Evolutionary conservation across 2,797 vertebrate species (phyloP).

Genomic region (Odontamblyopus lacepedii): DNA sequence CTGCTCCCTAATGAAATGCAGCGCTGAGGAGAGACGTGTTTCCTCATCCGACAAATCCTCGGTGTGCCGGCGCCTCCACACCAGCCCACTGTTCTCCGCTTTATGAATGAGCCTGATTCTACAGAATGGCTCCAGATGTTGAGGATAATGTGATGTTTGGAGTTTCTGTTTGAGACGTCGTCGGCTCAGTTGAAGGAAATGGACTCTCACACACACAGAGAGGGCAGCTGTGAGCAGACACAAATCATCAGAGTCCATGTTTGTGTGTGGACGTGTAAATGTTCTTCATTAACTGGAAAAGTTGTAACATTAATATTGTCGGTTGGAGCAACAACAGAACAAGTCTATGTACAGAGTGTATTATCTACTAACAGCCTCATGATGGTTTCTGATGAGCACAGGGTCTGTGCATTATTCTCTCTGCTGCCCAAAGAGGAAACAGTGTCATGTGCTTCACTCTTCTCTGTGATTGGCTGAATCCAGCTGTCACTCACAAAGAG

Average conservation of each 20-base stretch:
- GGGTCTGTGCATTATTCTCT: too few species aligned
- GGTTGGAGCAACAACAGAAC: too few species aligned
- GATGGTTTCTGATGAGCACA: too few species aligned
- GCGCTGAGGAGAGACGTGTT: slow-evolving; percentile 71
- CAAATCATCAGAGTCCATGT: not conserved
- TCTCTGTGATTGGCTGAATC: too few species aligned
- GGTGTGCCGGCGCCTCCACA: slow-evolving; percentile 41
- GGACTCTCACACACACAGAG: not conserved
- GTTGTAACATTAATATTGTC: too few species aligned
- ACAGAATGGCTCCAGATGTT: not conserved
- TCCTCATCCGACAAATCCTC: slow-evolving; percentile 73
- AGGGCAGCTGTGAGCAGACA: not conserved
- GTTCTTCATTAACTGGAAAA: not conserved
- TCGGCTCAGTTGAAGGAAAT: not conserved
- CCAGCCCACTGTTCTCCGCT: slow-evolving; percentile 27
- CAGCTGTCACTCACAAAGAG: too few species aligned
- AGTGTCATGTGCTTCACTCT: too few species aligned
- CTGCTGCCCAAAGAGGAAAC: too few species aligned
- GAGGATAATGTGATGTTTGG: not conserved
- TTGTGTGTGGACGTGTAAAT: not conserved
- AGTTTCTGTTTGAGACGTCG: not conserved
- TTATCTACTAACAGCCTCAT: too few species aligned
- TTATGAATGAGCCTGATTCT: slow-evolving; percentile 12
- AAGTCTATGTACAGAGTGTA: too few species aligned
- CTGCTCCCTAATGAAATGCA: slow-evolving; percentile 78